phyloP scores from a whole-genome alignment of 2,797 vertebrate species.

The Austrolebias charrua region DNA sequence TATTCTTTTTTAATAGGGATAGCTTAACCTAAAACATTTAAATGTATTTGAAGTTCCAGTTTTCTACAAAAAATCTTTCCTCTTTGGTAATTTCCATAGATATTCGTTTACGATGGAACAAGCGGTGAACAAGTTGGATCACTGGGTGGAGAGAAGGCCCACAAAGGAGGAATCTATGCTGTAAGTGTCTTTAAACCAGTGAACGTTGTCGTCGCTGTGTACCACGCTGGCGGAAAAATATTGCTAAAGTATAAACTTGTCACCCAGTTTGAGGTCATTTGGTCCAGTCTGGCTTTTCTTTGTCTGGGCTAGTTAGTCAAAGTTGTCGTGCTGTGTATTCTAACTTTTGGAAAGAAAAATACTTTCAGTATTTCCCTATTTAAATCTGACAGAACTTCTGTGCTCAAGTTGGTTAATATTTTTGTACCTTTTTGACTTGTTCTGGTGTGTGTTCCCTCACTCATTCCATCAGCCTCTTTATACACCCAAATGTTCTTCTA shows the following conservation, averaged over 20 bases:
- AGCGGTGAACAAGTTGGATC: slow-evolving; percentile 80
- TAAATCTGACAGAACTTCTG: slow-evolving; percentile 16
- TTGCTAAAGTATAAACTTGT: neutral
- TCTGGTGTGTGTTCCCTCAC: no score
- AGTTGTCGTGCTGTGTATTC: neutral
- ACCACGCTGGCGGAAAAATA: neutral
- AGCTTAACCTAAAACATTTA: no score
- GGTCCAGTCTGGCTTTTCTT: neutral
- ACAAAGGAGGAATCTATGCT: slow-evolving; percentile 93
- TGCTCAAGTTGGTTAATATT: neutral
- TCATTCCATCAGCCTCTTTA: neutral
- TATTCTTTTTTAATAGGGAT: no score
- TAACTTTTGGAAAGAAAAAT: neutral
- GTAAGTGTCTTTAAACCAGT: slow-evolving; percentile 77
- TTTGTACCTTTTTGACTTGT: neutral
- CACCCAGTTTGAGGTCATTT: neutral
- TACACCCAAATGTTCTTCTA: no score
- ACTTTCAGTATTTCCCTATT: slow-evolving; percentile 22
- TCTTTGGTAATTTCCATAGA: slow-evolving; percentile 70
- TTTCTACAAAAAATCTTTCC: no score
- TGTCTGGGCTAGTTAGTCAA: slow-evolving; percentile 2
- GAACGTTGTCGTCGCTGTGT: no score
- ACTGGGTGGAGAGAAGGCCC: slow-evolving; percentile 89
- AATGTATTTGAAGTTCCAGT: no score
- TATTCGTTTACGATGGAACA: slow-evolving; percentile 88